Percentiles rank a stretch among this genome's conserved stretches.
These are phyloP conservation scores for Dissostichus mawsoni DNA, from an alignment of 2,113 vertebrate species.

Conservation along the genomic window DNA sequence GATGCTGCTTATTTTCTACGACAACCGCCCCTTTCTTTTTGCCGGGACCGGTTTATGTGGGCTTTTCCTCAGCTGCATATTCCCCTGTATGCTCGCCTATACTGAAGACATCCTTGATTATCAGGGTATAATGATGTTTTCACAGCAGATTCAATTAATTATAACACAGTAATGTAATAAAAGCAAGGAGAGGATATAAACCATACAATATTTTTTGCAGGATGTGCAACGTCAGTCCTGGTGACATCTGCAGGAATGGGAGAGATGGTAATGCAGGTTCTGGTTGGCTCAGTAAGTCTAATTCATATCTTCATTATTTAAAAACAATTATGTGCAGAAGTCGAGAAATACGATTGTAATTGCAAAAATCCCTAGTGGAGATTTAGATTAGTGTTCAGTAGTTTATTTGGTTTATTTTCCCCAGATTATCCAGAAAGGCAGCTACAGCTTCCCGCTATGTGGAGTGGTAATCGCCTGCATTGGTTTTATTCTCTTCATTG, in stretches of 20 bases:
- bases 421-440: constrained; percentile 93
- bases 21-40: constrained; percentile 89
- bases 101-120: constrained; percentile 95
- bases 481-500: constrained; percentile 89
- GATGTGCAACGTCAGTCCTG: constrained; percentile 94
- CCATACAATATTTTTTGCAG: constrained; percentile 71
- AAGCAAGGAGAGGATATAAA: constrained; percentile 1
- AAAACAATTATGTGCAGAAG: neutral
- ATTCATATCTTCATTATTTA: constrained; percentile 14
- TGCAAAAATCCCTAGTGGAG: constrained; percentile 4
- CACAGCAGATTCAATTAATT: neutral
- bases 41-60: constrained; percentile 92
- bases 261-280: constrained; percentile 94
- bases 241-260: constrained; percentile 94
- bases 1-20: constrained; percentile 90
- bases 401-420: constrained; percentile 42
- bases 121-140: constrained; percentile 80
- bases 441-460: constrained; percentile 95
- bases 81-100: constrained; percentile 95
- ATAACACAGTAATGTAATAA: neutral
- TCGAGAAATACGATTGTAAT: constrained; percentile 13
- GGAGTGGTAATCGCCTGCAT: constrained; percentile 91
- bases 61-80: constrained; percentile 96
- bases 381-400: constrained; percentile 26
- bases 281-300: constrained; percentile 92